These are phyloP conservation scores for Lycocorax pyrrhopterus DNA, from an alignment of 2,113 vertebrate genomes.

Conservation along the genomic window DNA sequence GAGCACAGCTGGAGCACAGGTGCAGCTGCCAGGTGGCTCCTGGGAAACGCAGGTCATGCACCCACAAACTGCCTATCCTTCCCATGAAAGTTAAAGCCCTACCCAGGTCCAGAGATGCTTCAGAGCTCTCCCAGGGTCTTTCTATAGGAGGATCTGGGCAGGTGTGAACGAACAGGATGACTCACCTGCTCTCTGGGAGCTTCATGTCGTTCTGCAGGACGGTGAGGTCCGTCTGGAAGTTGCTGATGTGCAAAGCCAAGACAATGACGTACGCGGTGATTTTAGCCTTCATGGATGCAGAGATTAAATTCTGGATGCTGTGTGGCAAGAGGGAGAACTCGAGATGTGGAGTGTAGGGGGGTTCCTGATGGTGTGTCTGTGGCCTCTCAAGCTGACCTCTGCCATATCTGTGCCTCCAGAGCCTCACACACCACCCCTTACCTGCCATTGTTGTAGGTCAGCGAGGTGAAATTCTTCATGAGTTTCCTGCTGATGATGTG, in stretches of 20 bases:
- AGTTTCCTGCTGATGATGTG: conserved; percentile 70
- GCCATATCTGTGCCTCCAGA: fast-evolving
- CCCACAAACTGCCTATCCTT: too few species aligned
- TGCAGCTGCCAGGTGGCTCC: not conserved
- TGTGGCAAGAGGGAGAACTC: not conserved
- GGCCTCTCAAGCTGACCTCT: not conserved
- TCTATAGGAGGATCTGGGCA: not conserved
- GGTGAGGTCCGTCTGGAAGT: conserved; percentile 74
- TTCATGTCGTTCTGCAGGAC: conserved; percentile 75
- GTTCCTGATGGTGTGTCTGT: not conserved
- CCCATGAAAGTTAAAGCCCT: not conserved
- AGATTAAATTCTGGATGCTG: conserved; percentile 75
- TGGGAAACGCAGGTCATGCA: not conserved
- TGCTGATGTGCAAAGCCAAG: conserved; percentile 74
- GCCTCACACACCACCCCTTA: not conserved
- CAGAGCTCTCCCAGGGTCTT: not conserved
- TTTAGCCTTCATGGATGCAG: conserved; percentile 77
- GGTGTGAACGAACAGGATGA: fast-evolving
- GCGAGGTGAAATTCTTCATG: conserved; percentile 73
- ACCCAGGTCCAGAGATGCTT: not conserved
- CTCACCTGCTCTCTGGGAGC: conserved; percentile 75
- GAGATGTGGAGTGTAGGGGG: not conserved
- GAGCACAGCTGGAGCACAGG: not conserved
- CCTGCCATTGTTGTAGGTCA: conserved; percentile 76
- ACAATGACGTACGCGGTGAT: conserved; percentile 64